Percentiles rank a stretch among this genome's conserved stretches.
phyloP scores from a whole-genome alignment of 1,140 invertebrate species.

The Drosophila paulistorum region DNA sequence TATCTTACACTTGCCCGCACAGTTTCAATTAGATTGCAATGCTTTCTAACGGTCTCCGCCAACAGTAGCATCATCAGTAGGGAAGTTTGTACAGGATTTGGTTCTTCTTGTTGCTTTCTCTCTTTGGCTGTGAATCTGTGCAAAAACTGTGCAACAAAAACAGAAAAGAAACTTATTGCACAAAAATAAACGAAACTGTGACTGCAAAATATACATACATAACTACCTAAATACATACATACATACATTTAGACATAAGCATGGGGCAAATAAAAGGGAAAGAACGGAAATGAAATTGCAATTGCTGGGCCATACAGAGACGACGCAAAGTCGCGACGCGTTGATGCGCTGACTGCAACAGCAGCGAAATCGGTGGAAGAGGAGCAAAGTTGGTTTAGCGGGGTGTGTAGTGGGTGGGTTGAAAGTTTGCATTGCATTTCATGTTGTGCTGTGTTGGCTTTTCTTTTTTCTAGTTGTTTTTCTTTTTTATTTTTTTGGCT shows the following conservation, averaged over 20 bases:
- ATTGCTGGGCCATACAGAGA: constrained; percentile 73
- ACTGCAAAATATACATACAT: constrained; percentile 42
- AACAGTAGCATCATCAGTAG: neutral
- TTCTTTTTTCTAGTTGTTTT: constrained; percentile 18
- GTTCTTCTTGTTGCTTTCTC: constrained; percentile 17
- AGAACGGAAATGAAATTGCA: constrained; percentile 77
- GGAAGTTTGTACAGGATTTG: constrained; percentile 48
- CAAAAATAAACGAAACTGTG: constrained; percentile 55
- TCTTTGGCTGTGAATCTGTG: constrained; percentile 11
- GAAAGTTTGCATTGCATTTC: constrained; percentile 62
- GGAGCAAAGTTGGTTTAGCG: neutral
- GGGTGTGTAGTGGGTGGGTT: constrained; percentile 13
- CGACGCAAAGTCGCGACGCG: constrained; percentile 75
- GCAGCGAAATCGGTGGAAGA: neutral
- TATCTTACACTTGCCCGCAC: constrained; percentile 19
- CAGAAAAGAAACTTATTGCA: constrained; percentile 66
- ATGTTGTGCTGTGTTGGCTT: constrained; percentile 26
- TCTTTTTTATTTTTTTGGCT: constrained; percentile 35
- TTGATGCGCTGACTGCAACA: constrained; percentile 51
- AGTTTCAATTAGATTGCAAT: constrained; percentile 58
- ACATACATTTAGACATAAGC: constrained; percentile 18
- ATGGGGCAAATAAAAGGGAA: constrained; percentile 53
- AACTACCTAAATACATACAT: constrained; percentile 21
- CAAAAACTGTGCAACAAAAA: constrained; percentile 15
- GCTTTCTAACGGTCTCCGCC: constrained; percentile 10